Percentiles rank a stretch among this genome's conserved stretches.
Conservation (phyloP, 1,140 invertebrate species). For the Paracyclopina nana region DNA sequence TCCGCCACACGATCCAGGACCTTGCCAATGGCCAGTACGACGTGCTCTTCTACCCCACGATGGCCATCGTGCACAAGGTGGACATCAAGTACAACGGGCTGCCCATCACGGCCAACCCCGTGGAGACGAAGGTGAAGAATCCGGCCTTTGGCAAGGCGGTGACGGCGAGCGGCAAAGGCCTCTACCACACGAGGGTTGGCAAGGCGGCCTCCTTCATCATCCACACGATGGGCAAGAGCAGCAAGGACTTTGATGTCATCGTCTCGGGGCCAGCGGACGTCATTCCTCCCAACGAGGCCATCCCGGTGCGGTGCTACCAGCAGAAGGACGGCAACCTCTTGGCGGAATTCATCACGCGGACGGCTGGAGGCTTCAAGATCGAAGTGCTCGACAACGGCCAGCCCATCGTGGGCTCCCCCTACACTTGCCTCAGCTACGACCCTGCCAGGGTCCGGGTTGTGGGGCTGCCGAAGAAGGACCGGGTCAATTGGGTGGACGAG, state of each 20-base stretch:
- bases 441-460: conserved; percentile 41
- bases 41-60: conserved; percentile 61
- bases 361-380: conserved; percentile 39
- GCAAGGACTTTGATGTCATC: conserved; percentile 73
- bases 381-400: conserved; percentile 80
- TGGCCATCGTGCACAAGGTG: conserved; percentile 57
- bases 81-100: conserved; percentile 51
- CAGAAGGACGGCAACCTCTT: conserved; percentile 80
- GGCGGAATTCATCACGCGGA: conserved; percentile 68
- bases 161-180: conserved; percentile 49
- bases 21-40: conserved; percentile 32
- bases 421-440: conserved; percentile 85
- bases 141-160: conserved; percentile 47
- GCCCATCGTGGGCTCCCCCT: conserved; percentile 80
- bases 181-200: conserved; percentile 58
- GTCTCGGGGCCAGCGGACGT: conserved; percentile 65
- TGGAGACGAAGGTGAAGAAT: conserved; percentile 32
- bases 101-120: conserved; percentile 29
- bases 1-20: conserved; percentile 32
- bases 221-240: conserved; percentile 58
- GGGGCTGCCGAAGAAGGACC: conserved; percentile 2
- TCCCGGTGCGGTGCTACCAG: conserved; percentile 83
- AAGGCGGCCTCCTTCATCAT: conserved; percentile 67
- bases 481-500: conserved; percentile 18
- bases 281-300: conserved; percentile 55